Evolutionary conservation across 1,140 invertebrate genomes (phyloP).

Genomic region (Papilio dardanus): DNA sequence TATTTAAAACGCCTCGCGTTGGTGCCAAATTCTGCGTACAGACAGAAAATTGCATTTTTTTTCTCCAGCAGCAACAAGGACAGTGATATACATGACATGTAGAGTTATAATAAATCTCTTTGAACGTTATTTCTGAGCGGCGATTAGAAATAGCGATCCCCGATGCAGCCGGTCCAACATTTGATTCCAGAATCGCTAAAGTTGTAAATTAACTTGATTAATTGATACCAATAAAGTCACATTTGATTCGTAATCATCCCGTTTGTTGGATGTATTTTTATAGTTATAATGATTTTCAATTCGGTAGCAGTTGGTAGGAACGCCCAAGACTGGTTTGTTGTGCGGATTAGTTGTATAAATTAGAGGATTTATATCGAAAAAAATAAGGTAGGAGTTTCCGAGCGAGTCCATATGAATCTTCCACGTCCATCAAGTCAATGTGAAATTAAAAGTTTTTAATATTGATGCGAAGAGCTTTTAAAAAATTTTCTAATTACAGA

Average conservation of each 20-base stretch:
- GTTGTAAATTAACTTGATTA: conserved; percentile 53
- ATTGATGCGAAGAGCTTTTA: not conserved
- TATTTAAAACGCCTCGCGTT: not conserved
- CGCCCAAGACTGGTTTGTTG: not conserved
- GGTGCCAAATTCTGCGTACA: conserved; percentile 46
- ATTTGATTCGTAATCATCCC: conserved; percentile 12
- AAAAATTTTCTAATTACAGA: too few species aligned
- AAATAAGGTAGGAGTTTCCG: not conserved
- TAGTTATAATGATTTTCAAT: conserved; percentile 1
- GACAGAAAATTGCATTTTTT: conserved; percentile 40
- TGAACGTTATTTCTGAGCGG: conserved; percentile 67
- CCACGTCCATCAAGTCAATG: not conserved
- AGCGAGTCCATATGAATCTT: not conserved
- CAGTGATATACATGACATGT: conserved; percentile 39
- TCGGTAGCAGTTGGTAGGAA: not conserved
- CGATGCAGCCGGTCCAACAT: conserved; percentile 59
- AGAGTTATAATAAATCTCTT: conserved; percentile 66
- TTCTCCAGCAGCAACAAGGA: not conserved
- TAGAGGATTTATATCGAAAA: not conserved
- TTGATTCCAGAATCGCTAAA: conserved; percentile 48
- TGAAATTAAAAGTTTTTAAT: not conserved
- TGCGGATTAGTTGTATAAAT: not conserved
- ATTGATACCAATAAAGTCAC: conserved; percentile 36
- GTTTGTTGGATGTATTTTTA: conserved; percentile 7
- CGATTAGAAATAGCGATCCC: conserved; percentile 57